Conservation (phyloP, 2,797 vertebrate genomes). For the Chaenodraco wilsoni region DNA sequence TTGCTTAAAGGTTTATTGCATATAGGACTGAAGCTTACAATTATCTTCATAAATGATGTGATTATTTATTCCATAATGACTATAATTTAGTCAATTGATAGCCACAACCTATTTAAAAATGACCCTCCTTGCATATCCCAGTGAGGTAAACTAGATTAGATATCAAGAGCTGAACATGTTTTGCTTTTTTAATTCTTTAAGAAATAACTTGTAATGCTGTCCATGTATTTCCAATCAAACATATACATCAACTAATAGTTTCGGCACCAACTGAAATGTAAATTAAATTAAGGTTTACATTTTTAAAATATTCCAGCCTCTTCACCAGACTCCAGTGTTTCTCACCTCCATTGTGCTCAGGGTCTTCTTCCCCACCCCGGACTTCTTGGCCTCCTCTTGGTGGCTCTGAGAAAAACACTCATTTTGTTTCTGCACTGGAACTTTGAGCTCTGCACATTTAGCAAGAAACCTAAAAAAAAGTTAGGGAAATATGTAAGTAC, state of each 20-base stretch:
- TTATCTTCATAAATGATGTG: background rate
- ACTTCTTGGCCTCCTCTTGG: conserved; percentile 71
- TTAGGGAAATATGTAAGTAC: background rate
- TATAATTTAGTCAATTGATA: background rate
- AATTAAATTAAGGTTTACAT: background rate
- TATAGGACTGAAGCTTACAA: background rate
- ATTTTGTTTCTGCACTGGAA: conserved; percentile 69
- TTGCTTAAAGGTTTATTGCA: background rate
- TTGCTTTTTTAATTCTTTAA: no score
- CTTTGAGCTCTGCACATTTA: conserved; percentile 75
- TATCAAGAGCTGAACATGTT: background rate
- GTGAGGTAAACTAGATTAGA: background rate
- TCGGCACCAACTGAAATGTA: background rate
- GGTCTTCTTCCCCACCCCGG: conserved; percentile 52
- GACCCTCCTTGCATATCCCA: background rate
- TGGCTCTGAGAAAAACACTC: conserved; percentile 43
- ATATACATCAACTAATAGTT: background rate
- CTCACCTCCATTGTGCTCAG: conserved; percentile 73
- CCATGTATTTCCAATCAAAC: background rate
- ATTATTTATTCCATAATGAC: background rate
- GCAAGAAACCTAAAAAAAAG: conserved; percentile 74
- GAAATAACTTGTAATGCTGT: no score
- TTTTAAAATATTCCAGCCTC: background rate
- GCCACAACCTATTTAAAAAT: background rate
- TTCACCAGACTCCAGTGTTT: background rate